Evolutionary conservation across 2,888 invertebrate species (phyloP).

Genomic region (Furcula furcula): DNA sequence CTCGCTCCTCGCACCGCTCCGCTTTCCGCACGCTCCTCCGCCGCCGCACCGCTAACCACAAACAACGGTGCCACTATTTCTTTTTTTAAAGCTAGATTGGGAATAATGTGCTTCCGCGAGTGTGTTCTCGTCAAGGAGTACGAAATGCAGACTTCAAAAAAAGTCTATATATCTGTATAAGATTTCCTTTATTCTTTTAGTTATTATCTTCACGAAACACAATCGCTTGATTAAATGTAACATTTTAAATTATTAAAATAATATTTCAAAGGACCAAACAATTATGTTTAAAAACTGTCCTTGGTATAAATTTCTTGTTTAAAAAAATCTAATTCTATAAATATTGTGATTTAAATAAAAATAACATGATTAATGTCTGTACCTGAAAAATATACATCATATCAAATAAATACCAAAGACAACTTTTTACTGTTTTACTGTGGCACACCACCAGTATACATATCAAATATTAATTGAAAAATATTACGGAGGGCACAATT

Average conservation of each 20-base stretch:
- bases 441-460: too few species aligned
- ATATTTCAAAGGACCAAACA: not conserved
- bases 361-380: too few species aligned
- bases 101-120: slow-evolving; percentile 9
- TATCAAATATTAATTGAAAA: too few species aligned
- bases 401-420: too few species aligned
- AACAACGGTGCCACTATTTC: slow-evolving; percentile 30
- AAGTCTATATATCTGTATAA: not conserved
- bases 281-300: too few species aligned
- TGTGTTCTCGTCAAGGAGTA: slow-evolving; percentile 17
- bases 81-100: slow-evolving; percentile 15
- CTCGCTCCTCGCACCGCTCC: slow-evolving; percentile 21
- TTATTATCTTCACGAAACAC: slow-evolving; percentile 30
- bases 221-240: slow-evolving; percentile 13
- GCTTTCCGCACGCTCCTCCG: slow-evolving; percentile 23
- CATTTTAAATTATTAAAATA: not conserved
- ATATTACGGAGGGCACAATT: too few species aligned
- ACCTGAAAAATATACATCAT: too few species aligned
- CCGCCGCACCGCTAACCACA: slow-evolving; percentile 29
- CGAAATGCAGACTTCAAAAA: not conserved
- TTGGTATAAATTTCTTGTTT: too few species aligned
- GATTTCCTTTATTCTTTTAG: not conserved
- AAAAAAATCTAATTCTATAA: too few species aligned
- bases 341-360: too few species aligned
- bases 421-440: too few species aligned